Conservation (phyloP, 1,140 invertebrate genomes). For the Macrobrachium rosenbergii region DNA sequence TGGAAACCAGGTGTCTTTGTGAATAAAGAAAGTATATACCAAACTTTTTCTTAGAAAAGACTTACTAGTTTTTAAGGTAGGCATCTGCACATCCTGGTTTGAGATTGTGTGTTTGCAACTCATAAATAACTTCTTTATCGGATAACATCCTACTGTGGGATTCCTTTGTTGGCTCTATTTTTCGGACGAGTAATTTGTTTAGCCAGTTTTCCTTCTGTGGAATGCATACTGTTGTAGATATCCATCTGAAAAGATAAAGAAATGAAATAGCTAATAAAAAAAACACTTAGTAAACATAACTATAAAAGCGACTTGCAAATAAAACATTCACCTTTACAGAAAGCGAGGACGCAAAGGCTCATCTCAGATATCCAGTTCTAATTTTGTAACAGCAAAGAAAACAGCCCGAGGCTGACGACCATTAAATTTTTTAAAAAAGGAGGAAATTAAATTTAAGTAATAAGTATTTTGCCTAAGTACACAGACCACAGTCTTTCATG, state of each 20-base stretch:
- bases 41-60: slow-evolving; percentile 67
- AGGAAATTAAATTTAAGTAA: too few relatives aligned
- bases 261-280: background rate
- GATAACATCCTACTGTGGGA: slow-evolving; percentile 95
- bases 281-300: too few relatives aligned
- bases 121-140: slow-evolving; percentile 94
- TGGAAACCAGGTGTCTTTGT: background rate
- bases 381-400: too few relatives aligned
- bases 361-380: too few relatives aligned
- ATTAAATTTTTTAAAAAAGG: too few relatives aligned
- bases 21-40: too few relatives aligned
- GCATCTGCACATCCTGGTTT: slow-evolving; percentile 86
- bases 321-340: too few relatives aligned
- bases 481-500: too few relatives aligned
- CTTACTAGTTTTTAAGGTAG: slow-evolving; percentile 93
- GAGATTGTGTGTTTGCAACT: slow-evolving; percentile 94
- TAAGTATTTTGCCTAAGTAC: too few relatives aligned
- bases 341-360: too few relatives aligned
- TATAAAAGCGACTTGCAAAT: too few relatives aligned
- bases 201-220: slow-evolving; percentile 84
- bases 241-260: slow-evolving; percentile 42
- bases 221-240: slow-evolving; percentile 41
- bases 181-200: slow-evolving; percentile 88
- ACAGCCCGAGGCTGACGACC: too few relatives aligned
- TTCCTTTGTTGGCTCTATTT: slow-evolving; percentile 94